Base-by-base conservation (phyloP, 1,140 invertebrate species). In the Rhizoglyphus robini region DNA sequence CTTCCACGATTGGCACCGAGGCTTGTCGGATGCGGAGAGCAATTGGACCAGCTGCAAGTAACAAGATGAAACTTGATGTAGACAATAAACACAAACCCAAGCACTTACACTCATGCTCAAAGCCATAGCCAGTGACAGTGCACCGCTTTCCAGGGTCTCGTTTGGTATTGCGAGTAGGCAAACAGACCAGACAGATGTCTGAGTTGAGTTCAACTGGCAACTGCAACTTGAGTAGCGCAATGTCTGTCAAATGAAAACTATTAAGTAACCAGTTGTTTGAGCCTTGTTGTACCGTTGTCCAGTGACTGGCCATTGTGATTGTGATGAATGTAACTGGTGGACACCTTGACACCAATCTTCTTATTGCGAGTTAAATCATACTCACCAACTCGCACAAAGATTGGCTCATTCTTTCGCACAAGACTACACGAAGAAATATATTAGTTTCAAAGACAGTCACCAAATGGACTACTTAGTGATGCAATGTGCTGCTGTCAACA, bases 301-400 rank as follows among this genome's bases (percentile, higher is more conserved):
- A 96, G 78, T 0, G 92, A 96, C 75, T 94, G 89, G 68, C 88
- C 90, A 75, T 96, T 94, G 77, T 96, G 93, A 76, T 95, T 93
- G 71, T 94, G 90, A 74, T 96, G 92, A 51, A 95, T 94, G 74
- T 95, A 95, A 0, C 90, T 94, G 18, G 88, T 92, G 27, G 87
- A 87, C 4, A 94, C 88, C 23, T 87, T 78, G 18, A 91, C 77
- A 0, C 89, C 90, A 1, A 87, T 87, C 0, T 87, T 86, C 68
- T 86, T 90, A 65, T 73, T 68, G 18, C 85, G 76, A 1, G 88
- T 90, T 63, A 95, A 75, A 76, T 96, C 89, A 72, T 94, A 89
- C 73, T 96, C 92, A 0, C 92, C 92, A 0, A 94, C 88, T 31
- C 91, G 81, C 2, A 96, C 88, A 72, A 87, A 96, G 70, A 89